Evolutionary conservation across 2,113 vertebrate genomes (phyloP), one percentile per base, ranked within the genome.

Genomic region (Dicentrarchus labrax): DNA sequence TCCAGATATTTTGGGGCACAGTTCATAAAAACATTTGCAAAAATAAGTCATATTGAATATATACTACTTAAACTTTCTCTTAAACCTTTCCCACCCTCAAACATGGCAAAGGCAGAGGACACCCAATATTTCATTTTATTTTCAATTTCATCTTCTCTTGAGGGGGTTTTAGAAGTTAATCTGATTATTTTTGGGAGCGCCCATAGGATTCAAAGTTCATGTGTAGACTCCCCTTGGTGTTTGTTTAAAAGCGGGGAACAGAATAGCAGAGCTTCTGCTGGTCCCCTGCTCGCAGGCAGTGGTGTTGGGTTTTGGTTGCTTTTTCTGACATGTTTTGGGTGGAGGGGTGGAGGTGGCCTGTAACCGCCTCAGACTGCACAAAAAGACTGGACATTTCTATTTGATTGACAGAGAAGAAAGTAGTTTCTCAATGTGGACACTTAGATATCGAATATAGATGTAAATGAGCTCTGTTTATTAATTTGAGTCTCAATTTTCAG

Each of bases 221-320:
- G 83, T 80, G 74, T 65, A 57, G 83, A 76, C 78, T 89, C 80
- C 72, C 56, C 66, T 78, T 8, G 16, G 68, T 91, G 91, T 93
- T 94, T 93, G 80, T 92, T 93, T 92, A 64, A 91, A 87, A 82
- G 76, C 15, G 15, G 47, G 68, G 41, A 59, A 64, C 50, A 70
- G 79, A 74, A 41, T 57, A 67, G 90, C 92, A 87, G 93, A 61
- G 92, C 93, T 64, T 43, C 84, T 86, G 83, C 72, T 4, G 47
- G 17, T 65, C 54, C 53, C 39, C 68, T 51, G 80, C 79, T 85
- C 36, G 12, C 57, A 82, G 51, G 65, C 22, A 8, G 8, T n/a
- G 73, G 88, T 85, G 77, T 86, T 76, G 82, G 84, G 83, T 88
- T 88, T 61, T 94, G 94, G 92, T 90, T 30, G 30, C 30, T 30